Percentiles rank a stretch among this genome's conserved stretches.
Evolutionary conservation across 2,113 vertebrate genomes (phyloP).

Genomic region (Aythya baeri): DNA sequence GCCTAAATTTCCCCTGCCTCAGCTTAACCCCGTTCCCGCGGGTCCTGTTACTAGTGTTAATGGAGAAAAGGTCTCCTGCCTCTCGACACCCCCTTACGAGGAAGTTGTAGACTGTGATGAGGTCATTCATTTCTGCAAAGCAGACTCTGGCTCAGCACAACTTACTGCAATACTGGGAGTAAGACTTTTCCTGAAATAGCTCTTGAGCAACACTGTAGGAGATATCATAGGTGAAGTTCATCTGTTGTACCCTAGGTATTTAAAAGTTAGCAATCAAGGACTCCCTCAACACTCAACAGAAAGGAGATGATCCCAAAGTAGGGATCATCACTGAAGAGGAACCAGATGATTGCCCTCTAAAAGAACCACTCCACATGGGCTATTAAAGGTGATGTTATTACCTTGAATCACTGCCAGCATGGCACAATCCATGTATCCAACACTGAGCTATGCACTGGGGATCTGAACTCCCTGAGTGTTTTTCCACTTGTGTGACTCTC

Average conservation of each 20-base stretch:
- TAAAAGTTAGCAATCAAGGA: not conserved
- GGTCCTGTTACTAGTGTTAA: too few relatives aligned
- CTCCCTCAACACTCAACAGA: not conserved
- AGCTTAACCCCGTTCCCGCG: too few relatives aligned
- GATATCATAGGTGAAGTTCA: not conserved
- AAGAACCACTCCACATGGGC: not conserved
- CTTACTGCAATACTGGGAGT: not conserved
- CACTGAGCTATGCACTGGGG: not conserved
- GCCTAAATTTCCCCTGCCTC: too few relatives aligned
- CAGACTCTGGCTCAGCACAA: not conserved
- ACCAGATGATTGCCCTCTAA: not conserved
- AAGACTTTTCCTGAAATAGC: not conserved
- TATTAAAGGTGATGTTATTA: not conserved
- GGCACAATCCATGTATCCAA: not conserved
- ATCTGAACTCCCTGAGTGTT: not conserved
- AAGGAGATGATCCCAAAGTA: not conserved
- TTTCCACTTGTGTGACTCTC: not conserved
- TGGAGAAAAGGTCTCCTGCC: too few relatives aligned
- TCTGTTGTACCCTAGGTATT: not conserved
- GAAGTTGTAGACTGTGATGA: too few relatives aligned
- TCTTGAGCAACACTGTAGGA: not conserved
- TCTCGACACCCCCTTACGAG: too few relatives aligned
- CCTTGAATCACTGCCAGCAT: not conserved
- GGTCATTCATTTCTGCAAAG: slow-evolving; percentile 3
- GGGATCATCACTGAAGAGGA: not conserved